These are phyloP conservation scores for Auanema sp. DNA, from an alignment of 2,888 invertebrate genomes.

Conservation along the genomic window DNA sequence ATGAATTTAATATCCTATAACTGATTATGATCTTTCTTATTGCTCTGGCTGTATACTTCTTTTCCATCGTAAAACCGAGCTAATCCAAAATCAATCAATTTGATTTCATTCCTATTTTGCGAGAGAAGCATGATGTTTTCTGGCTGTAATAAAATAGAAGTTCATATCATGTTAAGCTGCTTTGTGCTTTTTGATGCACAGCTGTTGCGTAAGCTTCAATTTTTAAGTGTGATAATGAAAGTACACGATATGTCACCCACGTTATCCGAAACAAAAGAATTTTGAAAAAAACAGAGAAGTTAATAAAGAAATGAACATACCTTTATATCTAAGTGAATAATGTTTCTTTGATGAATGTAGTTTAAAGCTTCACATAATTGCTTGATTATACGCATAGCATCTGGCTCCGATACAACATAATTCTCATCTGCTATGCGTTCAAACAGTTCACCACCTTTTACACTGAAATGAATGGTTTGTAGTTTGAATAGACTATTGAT, in stretches of 20 bases:
- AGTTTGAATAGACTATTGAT: neutral
- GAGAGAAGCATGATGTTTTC: slow-evolving; percentile 97
- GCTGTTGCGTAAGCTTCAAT: neutral
- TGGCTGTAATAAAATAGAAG: slow-evolving; percentile 73
- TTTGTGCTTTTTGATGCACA: neutral
- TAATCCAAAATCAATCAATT: slow-evolving; percentile 96
- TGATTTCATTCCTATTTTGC: slow-evolving; percentile 93
- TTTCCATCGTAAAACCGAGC: slow-evolving; percentile 73
- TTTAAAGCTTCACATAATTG: slow-evolving; percentile 92
- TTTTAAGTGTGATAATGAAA: neutral
- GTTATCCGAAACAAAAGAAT: no score
- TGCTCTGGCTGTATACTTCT: neutral
- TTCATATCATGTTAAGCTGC: neutral
- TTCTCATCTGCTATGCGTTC: slow-evolving; percentile 98
- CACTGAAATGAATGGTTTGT: slow-evolving; percentile 72
- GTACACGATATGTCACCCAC: neutral
- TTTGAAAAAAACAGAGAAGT: no score
- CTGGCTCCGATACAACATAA: slow-evolving; percentile 89
- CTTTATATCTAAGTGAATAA: slow-evolving; percentile 96
- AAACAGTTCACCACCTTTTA: slow-evolving; percentile 95
- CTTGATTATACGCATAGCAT: slow-evolving; percentile 92
- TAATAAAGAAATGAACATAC: slow-evolving; percentile 67
- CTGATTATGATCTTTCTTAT: neutral
- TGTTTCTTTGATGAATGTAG: slow-evolving; percentile 92
- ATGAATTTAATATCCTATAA: slow-evolving; percentile 58